A percentile compares a stretch with the other conserved stretches of the same genome.
Evolutionary conservation across 1,140 invertebrate species (phyloP).

Genomic region (Heterodera schachtii): DNA sequence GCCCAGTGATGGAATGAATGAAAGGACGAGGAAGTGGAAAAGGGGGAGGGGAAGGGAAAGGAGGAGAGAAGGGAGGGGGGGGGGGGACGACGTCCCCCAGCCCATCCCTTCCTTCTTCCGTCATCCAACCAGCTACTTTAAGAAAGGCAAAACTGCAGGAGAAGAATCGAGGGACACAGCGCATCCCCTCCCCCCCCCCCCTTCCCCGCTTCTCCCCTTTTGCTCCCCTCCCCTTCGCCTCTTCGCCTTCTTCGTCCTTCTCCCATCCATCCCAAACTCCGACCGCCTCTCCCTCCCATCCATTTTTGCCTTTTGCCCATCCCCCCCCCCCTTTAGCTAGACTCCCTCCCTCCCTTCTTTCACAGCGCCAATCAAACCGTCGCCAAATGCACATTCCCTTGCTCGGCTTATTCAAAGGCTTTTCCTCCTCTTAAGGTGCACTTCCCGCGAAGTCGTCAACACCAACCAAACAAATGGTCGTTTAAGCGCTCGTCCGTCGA

Average conservation of each 20-base stretch:
- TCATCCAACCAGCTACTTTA: conserved; percentile 5
- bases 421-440: conserved; percentile 1
- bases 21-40: background rate
- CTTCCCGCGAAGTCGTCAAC: background rate
- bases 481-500: conserved; percentile 8
- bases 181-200: background rate
- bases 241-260: no score
- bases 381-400: conserved; percentile 3
- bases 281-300: background rate
- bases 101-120: background rate
- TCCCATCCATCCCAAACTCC: background rate
- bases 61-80: background rate
- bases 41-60: background rate
- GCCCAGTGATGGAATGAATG: background rate
- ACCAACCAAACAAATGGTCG: background rate
- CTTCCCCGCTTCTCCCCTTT: no score
- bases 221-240: no score
- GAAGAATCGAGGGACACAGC: background rate
- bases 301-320: conserved; percentile 1
- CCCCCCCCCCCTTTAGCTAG: background rate
- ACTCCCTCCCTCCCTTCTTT: background rate
- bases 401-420: background rate
- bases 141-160: background rate
- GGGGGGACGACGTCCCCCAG: background rate
- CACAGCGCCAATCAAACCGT: background rate